These are phyloP conservation scores for Halcyon malimbica DNA, from an alignment of 2,113 vertebrate genomes.

Conservation along the genomic window DNA sequence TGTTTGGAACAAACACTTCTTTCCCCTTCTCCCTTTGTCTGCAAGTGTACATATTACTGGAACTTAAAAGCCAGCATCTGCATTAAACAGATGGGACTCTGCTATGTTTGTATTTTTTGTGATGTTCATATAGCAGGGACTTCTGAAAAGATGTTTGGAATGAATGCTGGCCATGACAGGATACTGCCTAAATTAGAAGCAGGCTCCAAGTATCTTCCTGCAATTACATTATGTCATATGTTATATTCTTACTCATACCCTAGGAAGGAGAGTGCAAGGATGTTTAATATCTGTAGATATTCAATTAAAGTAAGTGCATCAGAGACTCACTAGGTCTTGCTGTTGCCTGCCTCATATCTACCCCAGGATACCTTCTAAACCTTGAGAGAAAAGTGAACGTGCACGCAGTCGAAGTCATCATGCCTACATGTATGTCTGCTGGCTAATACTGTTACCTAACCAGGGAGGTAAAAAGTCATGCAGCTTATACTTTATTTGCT, in stretches of 20 bases:
- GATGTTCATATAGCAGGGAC: background rate
- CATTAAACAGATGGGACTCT: background rate
- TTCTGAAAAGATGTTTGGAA: conserved; percentile 19
- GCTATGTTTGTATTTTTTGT: background rate
- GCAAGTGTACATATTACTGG: background rate
- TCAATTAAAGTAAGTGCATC: conserved; percentile 20
- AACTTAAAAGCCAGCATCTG: background rate
- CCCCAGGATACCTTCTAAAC: background rate
- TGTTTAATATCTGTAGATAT: conserved; percentile 25
- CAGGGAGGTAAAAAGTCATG: background rate
- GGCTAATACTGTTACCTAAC: background rate
- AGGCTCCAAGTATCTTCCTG: conserved; percentile 29
- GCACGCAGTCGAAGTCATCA: background rate
- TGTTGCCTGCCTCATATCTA: conserved; percentile 27
- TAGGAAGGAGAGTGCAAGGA: conserved; percentile 29
- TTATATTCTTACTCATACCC: conserved; percentile 18
- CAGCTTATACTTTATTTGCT: background rate
- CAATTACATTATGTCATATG: conserved; percentile 35
- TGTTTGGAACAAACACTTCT: background rate
- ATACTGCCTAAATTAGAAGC: conserved; percentile 45
- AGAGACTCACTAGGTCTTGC: conserved; percentile 11
- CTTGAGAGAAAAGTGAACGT: background rate
- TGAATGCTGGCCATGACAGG: background rate
- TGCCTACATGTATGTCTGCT: background rate
- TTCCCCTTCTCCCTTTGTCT: background rate